Percentiles rank a stretch among this genome's conserved stretches.
Conservation (phyloP, 2,113 vertebrate genomes). For the Boulengerochromis microlepis region DNA sequence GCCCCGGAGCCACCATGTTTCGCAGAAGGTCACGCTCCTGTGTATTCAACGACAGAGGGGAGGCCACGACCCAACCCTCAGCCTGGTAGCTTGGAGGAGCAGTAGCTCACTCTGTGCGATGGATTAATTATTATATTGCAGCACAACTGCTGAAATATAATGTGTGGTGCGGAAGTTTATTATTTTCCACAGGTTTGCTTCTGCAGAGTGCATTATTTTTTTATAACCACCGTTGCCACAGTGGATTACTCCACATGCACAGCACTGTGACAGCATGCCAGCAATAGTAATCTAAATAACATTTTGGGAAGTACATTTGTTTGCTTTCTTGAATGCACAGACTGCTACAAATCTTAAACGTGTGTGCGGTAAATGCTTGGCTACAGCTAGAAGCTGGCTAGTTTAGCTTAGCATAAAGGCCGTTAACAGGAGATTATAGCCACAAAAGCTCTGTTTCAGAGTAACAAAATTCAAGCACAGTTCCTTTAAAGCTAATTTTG, state of each 20-base stretch:
- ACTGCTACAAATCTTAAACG: background rate
- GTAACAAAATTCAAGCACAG: background rate
- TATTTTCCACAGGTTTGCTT: background rate
- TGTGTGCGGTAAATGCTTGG: background rate
- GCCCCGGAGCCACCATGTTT: slow-evolving; percentile 60
- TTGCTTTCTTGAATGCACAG: background rate
- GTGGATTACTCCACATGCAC: background rate
- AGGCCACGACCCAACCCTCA: slow-evolving; percentile 56
- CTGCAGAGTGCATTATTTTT: background rate
- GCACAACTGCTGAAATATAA: background rate
- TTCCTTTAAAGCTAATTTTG: background rate
- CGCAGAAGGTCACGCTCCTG: slow-evolving; percentile 88
- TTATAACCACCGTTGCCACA: background rate
- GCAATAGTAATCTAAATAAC: background rate
- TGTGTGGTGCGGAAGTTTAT: background rate
- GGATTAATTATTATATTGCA: background rate
- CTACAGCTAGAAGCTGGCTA: background rate
- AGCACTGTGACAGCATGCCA: background rate
- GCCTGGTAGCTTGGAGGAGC: slow-evolving; percentile 61
- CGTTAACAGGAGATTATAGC: background rate
- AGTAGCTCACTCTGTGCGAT: background rate
- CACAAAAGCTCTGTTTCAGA: background rate
- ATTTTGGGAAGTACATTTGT: background rate
- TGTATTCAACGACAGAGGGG: slow-evolving; percentile 79
- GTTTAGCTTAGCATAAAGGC: background rate